Conservation (phyloP, 2,113 vertebrate genomes). For the Vulpes vulpes region DNA sequence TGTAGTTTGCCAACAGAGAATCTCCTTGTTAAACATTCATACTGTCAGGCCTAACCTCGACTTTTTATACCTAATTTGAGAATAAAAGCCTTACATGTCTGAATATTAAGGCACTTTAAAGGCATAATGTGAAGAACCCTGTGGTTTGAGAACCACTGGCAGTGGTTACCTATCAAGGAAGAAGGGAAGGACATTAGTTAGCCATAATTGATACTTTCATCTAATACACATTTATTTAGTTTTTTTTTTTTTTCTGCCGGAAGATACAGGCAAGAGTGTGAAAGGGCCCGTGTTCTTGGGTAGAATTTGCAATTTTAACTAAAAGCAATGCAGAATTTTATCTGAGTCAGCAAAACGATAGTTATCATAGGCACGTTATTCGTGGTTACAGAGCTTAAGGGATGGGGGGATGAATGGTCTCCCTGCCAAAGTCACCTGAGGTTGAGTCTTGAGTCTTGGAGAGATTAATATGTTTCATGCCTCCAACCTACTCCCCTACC, state of each 20-base stretch:
- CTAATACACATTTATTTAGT: not conserved
- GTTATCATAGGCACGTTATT: not conserved
- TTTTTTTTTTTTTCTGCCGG: not conserved
- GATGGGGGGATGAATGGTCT: not conserved
- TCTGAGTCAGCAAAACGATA: not conserved
- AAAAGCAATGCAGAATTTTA: not conserved
- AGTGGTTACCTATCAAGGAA: not conserved
- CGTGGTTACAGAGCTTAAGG: not conserved
- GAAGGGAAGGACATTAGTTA: not conserved
- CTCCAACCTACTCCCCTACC: not conserved
- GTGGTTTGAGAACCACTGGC: not conserved
- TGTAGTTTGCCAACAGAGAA: not conserved
- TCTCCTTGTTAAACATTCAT: not conserved
- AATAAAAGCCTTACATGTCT: not conserved
- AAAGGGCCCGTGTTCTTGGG: not conserved
- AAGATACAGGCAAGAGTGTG: not conserved
- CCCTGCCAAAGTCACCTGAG: not conserved
- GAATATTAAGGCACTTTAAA: not conserved
- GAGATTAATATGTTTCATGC: not conserved
- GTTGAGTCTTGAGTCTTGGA: not conserved
- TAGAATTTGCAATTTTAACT: not conserved
- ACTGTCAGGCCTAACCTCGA: not conserved
- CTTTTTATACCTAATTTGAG: not conserved
- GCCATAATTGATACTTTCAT: not conserved
- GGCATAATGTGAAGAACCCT: not conserved